A percentile compares a stretch with the other conserved stretches of the same genome.
Evolutionary conservation across 1,140 invertebrate species (phyloP).

Genomic region (Vollenhovia emeryi): DNA sequence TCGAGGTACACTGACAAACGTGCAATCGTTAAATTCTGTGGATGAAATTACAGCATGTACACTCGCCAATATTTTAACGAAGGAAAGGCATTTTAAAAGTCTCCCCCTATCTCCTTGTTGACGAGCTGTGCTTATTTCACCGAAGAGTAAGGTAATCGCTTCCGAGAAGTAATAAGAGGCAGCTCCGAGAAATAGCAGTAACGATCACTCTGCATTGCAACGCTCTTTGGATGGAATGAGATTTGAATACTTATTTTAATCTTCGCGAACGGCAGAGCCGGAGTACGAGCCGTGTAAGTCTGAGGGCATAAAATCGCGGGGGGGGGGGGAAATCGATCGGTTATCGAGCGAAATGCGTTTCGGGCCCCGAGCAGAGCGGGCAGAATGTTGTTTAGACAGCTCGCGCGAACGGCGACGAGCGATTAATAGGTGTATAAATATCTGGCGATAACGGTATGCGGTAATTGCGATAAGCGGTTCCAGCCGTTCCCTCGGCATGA

Average conservation of each 20-base stretch:
- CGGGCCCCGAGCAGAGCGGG: not conserved
- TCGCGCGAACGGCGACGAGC: not conserved
- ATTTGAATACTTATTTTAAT: not conserved
- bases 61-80: not conserved
- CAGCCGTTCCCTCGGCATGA: slow-evolving; percentile 1
- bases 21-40: not conserved
- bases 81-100: not conserved
- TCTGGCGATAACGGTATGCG: slow-evolving; percentile 46
- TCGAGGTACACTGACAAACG: not conserved
- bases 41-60: not conserved
- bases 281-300: not conserved
- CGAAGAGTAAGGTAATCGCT: not conserved
- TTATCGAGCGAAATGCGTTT: slow-evolving; percentile 9
- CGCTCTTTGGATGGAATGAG: not conserved
- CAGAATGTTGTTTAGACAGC: not conserved
- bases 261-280: not conserved
- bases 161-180: not conserved
- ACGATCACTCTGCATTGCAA: not conserved
- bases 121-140: slow-evolving; percentile 1
- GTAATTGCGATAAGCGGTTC: slow-evolving; percentile 51
- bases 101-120: not conserved
- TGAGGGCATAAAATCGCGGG: not conserved
- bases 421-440: slow-evolving; percentile 48
- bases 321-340: not conserved
- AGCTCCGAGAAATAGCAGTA: not conserved